Percentiles rank a stretch among this genome's conserved stretches.
Evolutionary conservation across 2,888 invertebrate species (phyloP).

Genomic region (Trissolcus japonicus): DNA sequence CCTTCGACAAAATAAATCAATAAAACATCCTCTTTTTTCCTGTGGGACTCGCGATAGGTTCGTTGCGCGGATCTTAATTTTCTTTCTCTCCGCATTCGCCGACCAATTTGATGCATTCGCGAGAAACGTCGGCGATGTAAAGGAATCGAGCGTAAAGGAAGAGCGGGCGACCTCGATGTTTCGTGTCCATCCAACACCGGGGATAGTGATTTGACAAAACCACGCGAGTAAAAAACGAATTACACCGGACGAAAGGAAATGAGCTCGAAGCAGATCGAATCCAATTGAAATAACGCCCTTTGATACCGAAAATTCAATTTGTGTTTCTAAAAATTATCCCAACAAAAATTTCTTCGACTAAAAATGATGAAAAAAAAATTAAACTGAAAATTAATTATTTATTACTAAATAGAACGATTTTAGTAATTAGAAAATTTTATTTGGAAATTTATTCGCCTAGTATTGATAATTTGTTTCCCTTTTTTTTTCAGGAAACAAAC

Average conservation of each 20-base stretch:
- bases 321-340: no score
- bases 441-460: not conserved
- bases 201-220: slow-evolving; percentile 54
- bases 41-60: slow-evolving; percentile 23
- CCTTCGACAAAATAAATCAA: slow-evolving; percentile 30
- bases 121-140: slow-evolving; percentile 36
- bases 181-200: slow-evolving; percentile 48
- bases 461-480: not conserved
- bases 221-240: slow-evolving; percentile 32
- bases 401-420: no score
- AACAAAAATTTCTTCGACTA: no score
- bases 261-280: slow-evolving; percentile 13
- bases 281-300: slow-evolving; percentile 27
- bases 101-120: slow-evolving; percentile 43
- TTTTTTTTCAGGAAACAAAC: slow-evolving; percentile 1
- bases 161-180: slow-evolving; percentile 64
- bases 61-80: slow-evolving; percentile 56
- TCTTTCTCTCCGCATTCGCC: slow-evolving; percentile 50
- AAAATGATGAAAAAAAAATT: no score
- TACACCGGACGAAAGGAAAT: slow-evolving; percentile 14
- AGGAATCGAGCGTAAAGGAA: slow-evolving; percentile 52
- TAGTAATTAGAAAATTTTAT: no score
- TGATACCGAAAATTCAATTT: no score
- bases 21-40: slow-evolving; percentile 27
- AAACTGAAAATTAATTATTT: no score